Conservation (phyloP, 2,113 vertebrate species). For the Oncorhynchus kisutch region DNA sequence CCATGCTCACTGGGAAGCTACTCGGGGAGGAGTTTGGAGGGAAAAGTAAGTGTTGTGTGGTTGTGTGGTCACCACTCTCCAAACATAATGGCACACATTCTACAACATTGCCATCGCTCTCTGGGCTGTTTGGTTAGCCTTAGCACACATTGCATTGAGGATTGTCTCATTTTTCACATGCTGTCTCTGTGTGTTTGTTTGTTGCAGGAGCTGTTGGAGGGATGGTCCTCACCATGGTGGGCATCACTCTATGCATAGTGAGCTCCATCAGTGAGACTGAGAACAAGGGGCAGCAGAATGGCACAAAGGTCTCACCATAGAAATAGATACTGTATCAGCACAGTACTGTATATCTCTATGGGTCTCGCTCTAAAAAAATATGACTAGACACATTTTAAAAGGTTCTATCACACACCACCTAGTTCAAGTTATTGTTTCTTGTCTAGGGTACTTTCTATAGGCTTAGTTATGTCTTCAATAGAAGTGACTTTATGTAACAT, state of each 20-base stretch:
- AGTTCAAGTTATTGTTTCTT: too few species aligned
- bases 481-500: too few species aligned
- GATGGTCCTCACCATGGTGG: conserved; percentile 82
- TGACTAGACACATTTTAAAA: too few species aligned
- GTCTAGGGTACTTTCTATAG: too few species aligned
- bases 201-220: conserved; percentile 78
- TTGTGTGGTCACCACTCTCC: background rate
- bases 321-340: background rate
- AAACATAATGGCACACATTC: background rate
- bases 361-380: background rate
- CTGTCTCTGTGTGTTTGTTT: too few species aligned
- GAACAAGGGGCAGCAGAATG: conserved; percentile 15
- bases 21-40: conserved; percentile 92
- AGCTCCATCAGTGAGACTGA: conserved; percentile 67
- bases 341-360: background rate
- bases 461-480: too few species aligned
- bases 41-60: conserved; percentile 77
- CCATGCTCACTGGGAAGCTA: conserved; percentile 83
- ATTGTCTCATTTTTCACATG: too few species aligned
- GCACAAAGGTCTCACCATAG: conserved; percentile 10
- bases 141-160: too few species aligned
- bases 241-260: conserved; percentile 81
- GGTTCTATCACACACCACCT: too few species aligned
- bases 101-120: too few species aligned
- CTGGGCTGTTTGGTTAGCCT: too few species aligned